Evolutionary conservation across 2,888 invertebrate genomes (phyloP).

Genomic region (Drosophila dives): DNA sequence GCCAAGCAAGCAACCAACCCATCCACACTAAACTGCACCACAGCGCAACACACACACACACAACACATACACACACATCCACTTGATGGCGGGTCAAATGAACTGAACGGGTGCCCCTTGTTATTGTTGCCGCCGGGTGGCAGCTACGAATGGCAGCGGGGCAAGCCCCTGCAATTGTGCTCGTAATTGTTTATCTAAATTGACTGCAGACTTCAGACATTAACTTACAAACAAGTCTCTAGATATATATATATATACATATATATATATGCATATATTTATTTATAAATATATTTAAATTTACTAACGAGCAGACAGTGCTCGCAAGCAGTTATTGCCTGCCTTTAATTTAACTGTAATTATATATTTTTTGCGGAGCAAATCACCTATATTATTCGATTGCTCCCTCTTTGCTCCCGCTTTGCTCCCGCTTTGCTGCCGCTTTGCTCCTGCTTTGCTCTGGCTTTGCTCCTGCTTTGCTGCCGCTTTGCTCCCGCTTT

Average conservation of each 20-base stretch:
- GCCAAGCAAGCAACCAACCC: neutral
- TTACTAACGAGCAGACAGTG: conserved; percentile 33
- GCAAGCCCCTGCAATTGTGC: conserved; percentile 60
- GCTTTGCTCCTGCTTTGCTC: neutral
- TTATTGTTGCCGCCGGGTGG: conserved; percentile 18
- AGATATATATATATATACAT: neutral
- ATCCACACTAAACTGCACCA: neutral
- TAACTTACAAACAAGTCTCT: conserved; percentile 10
- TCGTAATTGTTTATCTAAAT: conserved; percentile 78
- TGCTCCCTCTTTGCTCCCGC: too few relatives aligned
- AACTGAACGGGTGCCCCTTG: conserved; percentile 60
- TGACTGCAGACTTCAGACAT: conserved; percentile 67
- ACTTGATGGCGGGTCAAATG: conserved; percentile 73
- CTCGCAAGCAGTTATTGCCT: conserved; percentile 24
- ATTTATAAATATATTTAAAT: conserved; percentile 39
- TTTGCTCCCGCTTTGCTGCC: too few relatives aligned
- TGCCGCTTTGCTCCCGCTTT: neutral
- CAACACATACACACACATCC: conserved; percentile 25
- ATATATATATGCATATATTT: neutral
- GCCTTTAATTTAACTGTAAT: neutral
- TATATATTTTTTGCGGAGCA: too few relatives aligned
- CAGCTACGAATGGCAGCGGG: conserved; percentile 1
- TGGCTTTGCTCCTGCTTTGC: too few relatives aligned
- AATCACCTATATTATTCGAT: neutral
- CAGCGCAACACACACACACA: neutral